Evolutionary conservation across 2,888 invertebrate species (phyloP).

Genomic region (Bellardia bayeri): DNA sequence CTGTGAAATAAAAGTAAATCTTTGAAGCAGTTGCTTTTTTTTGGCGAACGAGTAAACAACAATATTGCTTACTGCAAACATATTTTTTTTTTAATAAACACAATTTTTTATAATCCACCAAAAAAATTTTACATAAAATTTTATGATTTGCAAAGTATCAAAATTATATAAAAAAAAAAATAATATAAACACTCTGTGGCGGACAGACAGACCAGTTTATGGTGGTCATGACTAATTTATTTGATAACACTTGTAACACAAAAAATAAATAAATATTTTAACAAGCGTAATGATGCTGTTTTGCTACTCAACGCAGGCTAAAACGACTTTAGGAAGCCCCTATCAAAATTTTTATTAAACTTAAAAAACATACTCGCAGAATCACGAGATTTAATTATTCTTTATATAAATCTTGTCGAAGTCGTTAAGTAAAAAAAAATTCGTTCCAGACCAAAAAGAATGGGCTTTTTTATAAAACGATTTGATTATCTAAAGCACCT

Average conservation of each 20-base stretch:
- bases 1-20: not conserved
- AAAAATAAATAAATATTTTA: slow-evolving; percentile 16
- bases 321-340: not conserved
- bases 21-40: slow-evolving; percentile 3
- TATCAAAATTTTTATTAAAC: too few relatives aligned
- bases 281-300: not conserved
- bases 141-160: slow-evolving; percentile 54
- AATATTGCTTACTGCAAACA: not conserved
- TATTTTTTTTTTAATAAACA: not conserved
- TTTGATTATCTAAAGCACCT: too few relatives aligned
- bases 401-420: too few relatives aligned
- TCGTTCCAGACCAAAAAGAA: too few relatives aligned
- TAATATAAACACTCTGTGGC: not conserved
- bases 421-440: too few relatives aligned
- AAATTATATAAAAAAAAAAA: not conserved
- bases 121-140: slow-evolving; percentile 19
- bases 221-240: slow-evolving; percentile 56
- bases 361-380: too few relatives aligned
- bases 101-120: not conserved
- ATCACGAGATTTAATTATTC: too few relatives aligned
- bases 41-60: not conserved
- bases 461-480: too few relatives aligned
- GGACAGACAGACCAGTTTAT: not conserved
- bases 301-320: not conserved
- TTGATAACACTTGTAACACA: slow-evolving; percentile 44